Evolutionary conservation across 2,888 invertebrate genomes (phyloP), one percentile per base, ranked within the genome.

Genomic region (Cacoxenus indagator): DNA sequence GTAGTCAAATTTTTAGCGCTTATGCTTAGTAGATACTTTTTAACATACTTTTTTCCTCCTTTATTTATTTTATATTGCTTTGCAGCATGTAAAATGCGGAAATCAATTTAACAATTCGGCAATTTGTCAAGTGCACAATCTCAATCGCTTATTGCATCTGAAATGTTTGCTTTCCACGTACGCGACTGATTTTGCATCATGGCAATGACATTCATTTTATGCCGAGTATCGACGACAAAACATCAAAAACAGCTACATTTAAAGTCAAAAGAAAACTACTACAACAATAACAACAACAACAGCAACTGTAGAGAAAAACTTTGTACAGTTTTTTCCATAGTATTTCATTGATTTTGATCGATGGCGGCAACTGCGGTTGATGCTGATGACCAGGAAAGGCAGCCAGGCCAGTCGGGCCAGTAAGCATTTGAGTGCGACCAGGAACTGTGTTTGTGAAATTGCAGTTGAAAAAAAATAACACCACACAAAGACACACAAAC

Each of bases 181-280:
- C n/a, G n/a, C n/a, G n/a, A n/a, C n/a, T n/a, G n/a, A n/a, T n/a
- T n/a, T 62, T 62, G 61, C 61, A 62, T 43, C 61, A 62, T 62
- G 61, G 61, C 61, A 62, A 62, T 62, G 61, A 62, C 61, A 62
- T 62, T 62, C 45, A 43, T 62, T 62, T 62, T 62, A 22, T 62
- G 61, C 31, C 61, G 29, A 43, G 3, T 19, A 59, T 4, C 59
- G 26, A 59, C 29, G 51, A 51, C 51, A 22, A 48, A 31, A 31
- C 59, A 31, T 29, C 29, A 59, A 31, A 29, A 31, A 59, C 59
- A 59, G 59, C 29, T 59, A 59, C 59, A 31, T 59, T 31, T 31
- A 59, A 31, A 59, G 59, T 31, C 59, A 59, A 9, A 59, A 6
- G 31, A 22, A n/a, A 27, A n/a, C 17, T 5, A 9, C 55, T 11